Percentiles rank a stretch among this genome's conserved stretches.
These are phyloP conservation scores for Meda fulgida DNA, from an alignment of 2,797 vertebrate genomes.

Conservation along the genomic window DNA sequence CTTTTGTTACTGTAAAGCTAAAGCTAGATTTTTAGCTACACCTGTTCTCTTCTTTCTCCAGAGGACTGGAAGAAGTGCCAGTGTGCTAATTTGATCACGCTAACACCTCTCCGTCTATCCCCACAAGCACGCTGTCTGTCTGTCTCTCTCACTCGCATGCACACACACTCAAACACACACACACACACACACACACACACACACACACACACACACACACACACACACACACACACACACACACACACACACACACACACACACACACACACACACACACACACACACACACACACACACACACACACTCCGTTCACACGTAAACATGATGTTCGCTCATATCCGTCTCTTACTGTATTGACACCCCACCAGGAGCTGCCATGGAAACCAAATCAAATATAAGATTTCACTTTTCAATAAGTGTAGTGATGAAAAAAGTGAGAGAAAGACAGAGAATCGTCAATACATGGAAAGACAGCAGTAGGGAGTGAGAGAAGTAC, in stretches of 20 bases:
- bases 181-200: constrained; percentile 16
- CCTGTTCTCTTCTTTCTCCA: constrained; percentile 31
- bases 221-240: neutral
- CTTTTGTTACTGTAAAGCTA: neutral
- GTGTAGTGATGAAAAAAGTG: constrained; percentile 10
- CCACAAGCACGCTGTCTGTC: constrained; percentile 24
- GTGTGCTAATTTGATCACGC: constrained; percentile 42
- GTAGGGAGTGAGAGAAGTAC: constrained; percentile 28
- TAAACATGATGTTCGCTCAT: constrained; percentile 26
- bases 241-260: constrained; percentile 20
- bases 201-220: constrained; percentile 17
- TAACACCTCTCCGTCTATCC: constrained; percentile 35
- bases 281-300: constrained; percentile 11
- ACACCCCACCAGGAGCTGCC: constrained; percentile 43
- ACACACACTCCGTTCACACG: constrained; percentile 10
- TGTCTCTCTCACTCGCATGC: constrained; percentile 27
- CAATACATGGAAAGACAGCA: constrained; percentile 3
- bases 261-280: constrained; percentile 23
- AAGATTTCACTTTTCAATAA: constrained; percentile 43
- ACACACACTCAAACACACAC: constrained; percentile 13
- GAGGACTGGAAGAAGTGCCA: constrained; percentile 30
- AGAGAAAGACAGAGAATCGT: constrained; percentile 7
- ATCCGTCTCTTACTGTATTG: constrained; percentile 32
- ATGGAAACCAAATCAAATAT: constrained; percentile 47
- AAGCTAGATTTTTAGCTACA: constrained; percentile 9